phyloP scores from a whole-genome alignment of 2,888 invertebrate species.

The Netelia fuscicornis region DNA sequence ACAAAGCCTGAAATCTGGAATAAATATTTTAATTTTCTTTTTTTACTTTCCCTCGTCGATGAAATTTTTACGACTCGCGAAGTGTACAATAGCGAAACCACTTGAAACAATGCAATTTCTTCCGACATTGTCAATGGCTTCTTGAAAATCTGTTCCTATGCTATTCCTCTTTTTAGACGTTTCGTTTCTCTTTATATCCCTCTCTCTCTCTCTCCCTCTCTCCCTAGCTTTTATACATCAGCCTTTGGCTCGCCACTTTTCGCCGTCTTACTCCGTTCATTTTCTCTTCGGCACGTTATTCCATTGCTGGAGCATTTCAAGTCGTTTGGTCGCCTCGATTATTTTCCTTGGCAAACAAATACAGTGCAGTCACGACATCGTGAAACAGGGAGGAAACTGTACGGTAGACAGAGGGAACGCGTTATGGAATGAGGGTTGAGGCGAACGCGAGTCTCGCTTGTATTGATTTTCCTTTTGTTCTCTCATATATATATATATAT shows the following conservation, averaged over 20 bases:
- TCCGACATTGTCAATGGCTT: slow-evolving; percentile 31
- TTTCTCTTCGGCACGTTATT: slow-evolving; percentile 4
- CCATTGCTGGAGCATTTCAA: slow-evolving; percentile 20
- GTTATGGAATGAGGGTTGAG: slow-evolving; percentile 19
- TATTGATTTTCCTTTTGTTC: slow-evolving; percentile 65
- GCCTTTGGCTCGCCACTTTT: background rate
- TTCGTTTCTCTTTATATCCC: background rate
- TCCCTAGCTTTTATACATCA: background rate
- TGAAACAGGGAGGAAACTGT: background rate
- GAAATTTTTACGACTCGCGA: slow-evolving; percentile 13
- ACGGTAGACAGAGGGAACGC: slow-evolving; percentile 18
- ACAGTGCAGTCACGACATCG: slow-evolving; percentile 41
- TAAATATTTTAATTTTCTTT: slow-evolving; percentile 24
- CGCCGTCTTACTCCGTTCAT: background rate
- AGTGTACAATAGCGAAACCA: background rate
- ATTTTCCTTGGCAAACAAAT: slow-evolving; percentile 48
- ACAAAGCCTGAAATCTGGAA: slow-evolving; percentile 19
- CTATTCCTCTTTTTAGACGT: slow-evolving; percentile 27
- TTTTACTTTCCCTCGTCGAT: slow-evolving; percentile 17
- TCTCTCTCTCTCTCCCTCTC: slow-evolving; percentile 6
- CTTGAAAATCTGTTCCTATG: slow-evolving; percentile 26
- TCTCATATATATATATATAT: slow-evolving; percentile 8
- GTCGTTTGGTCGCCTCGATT: slow-evolving; percentile 31
- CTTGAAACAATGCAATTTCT: slow-evolving; percentile 2
- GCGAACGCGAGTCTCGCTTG: slow-evolving; percentile 34